phyloP scores from a whole-genome alignment of 2,113 vertebrate species.

The Tamias sibiricus region DNA sequence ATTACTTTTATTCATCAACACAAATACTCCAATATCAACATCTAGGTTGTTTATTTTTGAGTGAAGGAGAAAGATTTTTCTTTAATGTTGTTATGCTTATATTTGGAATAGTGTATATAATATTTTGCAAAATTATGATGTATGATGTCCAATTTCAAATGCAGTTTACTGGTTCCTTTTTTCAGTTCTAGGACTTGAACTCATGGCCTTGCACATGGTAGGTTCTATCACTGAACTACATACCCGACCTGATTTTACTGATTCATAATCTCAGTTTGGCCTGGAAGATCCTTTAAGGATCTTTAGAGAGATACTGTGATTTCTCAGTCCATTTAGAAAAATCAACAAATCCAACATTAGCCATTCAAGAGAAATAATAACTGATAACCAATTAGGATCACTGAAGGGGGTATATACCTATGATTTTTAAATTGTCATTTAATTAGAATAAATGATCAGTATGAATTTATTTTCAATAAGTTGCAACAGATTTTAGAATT shows the following conservation, averaged over 20 bases:
- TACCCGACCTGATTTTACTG: neutral
- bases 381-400: slow-evolving; percentile 70
- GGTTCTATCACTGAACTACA: neutral
- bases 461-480: slow-evolving; percentile 61
- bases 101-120: slow-evolving; percentile 53
- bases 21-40: slow-evolving; percentile 6
- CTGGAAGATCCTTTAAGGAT: slow-evolving; percentile 64
- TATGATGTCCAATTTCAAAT: slow-evolving; percentile 78
- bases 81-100: slow-evolving; percentile 20
- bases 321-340: slow-evolving; percentile 77
- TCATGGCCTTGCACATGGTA: neutral
- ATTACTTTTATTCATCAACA: slow-evolving; percentile 46
- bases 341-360: slow-evolving; percentile 45
- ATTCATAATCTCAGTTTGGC: slow-evolving; percentile 68
- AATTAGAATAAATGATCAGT: slow-evolving; percentile 68
- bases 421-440: slow-evolving; percentile 51
- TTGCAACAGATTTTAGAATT: slow-evolving; percentile 32
- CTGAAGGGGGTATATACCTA: slow-evolving; percentile 26
- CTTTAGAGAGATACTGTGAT: slow-evolving; percentile 58
- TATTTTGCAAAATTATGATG: slow-evolving; percentile 60
- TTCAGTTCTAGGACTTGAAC: neutral
- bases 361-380: slow-evolving; percentile 52
- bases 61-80: neutral
- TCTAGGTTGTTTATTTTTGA: neutral
- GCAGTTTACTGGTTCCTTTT: slow-evolving; percentile 72